A percentile compares a stretch with the other conserved stretches of the same genome.
phyloP scores from a whole-genome alignment of 2,797 vertebrate species.

The Atherinosoma microstoma region DNA sequence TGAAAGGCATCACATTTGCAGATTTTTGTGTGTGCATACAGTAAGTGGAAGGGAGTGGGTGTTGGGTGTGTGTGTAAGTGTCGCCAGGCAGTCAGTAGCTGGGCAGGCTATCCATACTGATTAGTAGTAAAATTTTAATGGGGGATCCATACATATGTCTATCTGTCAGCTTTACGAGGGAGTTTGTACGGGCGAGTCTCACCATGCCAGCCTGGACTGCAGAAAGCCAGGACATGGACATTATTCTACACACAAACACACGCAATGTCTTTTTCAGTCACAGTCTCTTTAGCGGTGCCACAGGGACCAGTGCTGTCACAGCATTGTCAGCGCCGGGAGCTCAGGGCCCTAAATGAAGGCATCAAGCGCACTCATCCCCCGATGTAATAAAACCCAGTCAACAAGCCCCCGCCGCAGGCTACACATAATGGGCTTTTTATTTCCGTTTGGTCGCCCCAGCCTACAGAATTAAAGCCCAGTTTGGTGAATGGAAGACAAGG shows the following conservation, averaged over 20 bases:
- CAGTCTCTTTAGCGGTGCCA: conserved; percentile 74
- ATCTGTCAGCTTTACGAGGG: conserved; percentile 97
- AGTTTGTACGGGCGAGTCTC: conserved; percentile 88
- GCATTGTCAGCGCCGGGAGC: conserved; percentile 74
- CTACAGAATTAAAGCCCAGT: conserved; percentile 81
- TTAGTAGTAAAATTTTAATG: conserved; percentile 99
- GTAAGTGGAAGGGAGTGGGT: conserved; percentile 2
- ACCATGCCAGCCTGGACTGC: conserved; percentile 71
- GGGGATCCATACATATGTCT: conserved; percentile 94
- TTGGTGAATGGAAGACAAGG: conserved; percentile 75
- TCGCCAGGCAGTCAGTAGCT: conserved; percentile 52
- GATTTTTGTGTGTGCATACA: conserved; percentile 34
- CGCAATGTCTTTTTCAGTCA: conserved; percentile 58
- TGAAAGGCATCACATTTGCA: not conserved
- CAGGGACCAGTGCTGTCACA: conserved; percentile 75
- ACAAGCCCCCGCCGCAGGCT: conserved; percentile 82
- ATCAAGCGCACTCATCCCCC: conserved; percentile 79
- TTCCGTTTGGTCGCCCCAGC: conserved; percentile 81
- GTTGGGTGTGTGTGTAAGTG: conserved; percentile 28
- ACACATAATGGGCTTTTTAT: conserved; percentile 85
- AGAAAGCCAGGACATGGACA: conserved; percentile 61
- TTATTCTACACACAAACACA: conserved; percentile 42
- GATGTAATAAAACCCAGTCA: conserved; percentile 85
- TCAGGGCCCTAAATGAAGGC: conserved; percentile 84
- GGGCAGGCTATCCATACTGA: conserved; percentile 82